Base-by-base conservation (phyloP, 1,140 invertebrate species). In the Macrocentrus cingulum region DNA sequence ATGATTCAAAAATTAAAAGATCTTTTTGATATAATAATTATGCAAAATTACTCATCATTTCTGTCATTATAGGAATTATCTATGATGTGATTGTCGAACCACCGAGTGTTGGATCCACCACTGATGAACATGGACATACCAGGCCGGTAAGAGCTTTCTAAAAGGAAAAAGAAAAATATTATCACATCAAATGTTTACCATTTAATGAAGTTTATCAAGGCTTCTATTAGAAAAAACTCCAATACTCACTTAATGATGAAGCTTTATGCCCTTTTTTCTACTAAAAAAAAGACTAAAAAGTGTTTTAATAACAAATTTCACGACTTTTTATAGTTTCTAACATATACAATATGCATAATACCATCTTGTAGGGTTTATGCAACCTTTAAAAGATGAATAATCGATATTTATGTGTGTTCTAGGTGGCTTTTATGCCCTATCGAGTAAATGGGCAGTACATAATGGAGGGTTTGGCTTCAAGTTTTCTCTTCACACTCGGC, bases 81-180 rank as follows among this genome's bases (percentile, higher is more conserved):
- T 98, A 98, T 80, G 95, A 98, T 82, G 94, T 99, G 0, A 99
- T 99, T 74, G 94, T 98, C 44, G 97, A 99, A 79, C 96, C 97
- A 32, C 96, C 96, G 0, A 95, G 94, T 78, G 94, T 98, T 60
- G 96, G 97, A 44, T 96, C 94, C 2, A 98, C 95, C 5, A 97
- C 95, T 34, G 96, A 99, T 81, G 95, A 98, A 77, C 88, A 94
- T 80, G 96, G 96, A 11, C 93, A 98, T 75, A 94, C 91, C 2
- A 86, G 92, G 67, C 95, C 95, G 0, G 94, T 90, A 82, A 84
- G 80, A 79, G 52, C 36, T 56, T 44, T 19, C 34, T n/a, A n/a
- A n/a, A n/a, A n/a, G n/a, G n/a, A n/a, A n/a, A n/a, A n/a, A n/a
- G n/a, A n/a, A n/a, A n/a, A n/a, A n/a, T n/a, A n/a, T n/a, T n/a